Conservation (phyloP, 2,888 invertebrate species). For the Xylocampa areola region DNA sequence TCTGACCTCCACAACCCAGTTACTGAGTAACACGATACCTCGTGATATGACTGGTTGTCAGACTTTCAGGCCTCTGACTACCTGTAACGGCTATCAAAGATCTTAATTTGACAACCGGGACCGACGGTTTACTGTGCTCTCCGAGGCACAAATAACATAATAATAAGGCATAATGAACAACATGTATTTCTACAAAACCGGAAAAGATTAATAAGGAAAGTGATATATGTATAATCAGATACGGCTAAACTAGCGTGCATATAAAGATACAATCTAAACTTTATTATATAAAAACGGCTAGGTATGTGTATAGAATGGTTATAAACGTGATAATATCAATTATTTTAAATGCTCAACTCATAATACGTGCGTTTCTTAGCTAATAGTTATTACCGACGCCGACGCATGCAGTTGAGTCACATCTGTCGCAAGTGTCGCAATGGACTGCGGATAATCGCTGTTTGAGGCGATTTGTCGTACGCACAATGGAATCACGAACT, state of each 20-base stretch:
- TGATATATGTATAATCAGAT: constrained; percentile 41
- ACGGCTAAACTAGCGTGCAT: constrained; percentile 27
- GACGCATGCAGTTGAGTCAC: constrained; percentile 36
- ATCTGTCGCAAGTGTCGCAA: constrained; percentile 27
- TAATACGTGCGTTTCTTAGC: constrained; percentile 41
- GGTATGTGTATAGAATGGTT: constrained; percentile 44
- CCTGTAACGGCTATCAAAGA: too few species aligned
- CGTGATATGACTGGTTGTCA: too few species aligned
- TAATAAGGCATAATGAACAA: too few species aligned
- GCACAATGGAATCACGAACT: constrained; percentile 31
- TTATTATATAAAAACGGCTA: constrained; percentile 25
- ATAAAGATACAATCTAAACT: constrained; percentile 28
- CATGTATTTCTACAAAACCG: constrained; percentile 18
- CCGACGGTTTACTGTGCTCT: too few species aligned
- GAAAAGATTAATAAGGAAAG: constrained; percentile 5
- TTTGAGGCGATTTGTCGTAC: constrained; percentile 40
- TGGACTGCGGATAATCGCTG: constrained; percentile 32
- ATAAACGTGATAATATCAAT: constrained; percentile 51
- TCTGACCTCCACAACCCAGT: too few species aligned
- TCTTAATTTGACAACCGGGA: too few species aligned
- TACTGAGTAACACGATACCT: too few species aligned
- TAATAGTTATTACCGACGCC: too few species aligned
- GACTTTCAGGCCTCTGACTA: too few species aligned
- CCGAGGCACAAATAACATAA: too few species aligned
- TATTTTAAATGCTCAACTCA: constrained; percentile 27